A percentile compares a stretch with the other conserved stretches of the same genome.
These are phyloP conservation scores for Diplodus sargus DNA, from an alignment of 2,797 vertebrate species.

Conservation along the genomic window DNA sequence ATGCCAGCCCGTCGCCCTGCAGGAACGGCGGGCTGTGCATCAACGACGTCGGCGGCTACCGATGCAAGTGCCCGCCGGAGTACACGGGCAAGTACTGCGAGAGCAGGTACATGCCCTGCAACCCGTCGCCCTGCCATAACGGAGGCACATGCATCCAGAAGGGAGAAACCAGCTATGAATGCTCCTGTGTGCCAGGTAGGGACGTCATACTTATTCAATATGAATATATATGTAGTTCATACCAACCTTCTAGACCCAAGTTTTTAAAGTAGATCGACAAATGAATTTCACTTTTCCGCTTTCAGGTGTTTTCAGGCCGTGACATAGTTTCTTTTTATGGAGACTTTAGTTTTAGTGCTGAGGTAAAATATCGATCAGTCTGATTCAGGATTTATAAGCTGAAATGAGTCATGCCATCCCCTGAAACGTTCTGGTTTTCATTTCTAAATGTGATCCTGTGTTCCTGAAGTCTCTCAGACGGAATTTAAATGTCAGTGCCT, in stretches of 20 bases:
- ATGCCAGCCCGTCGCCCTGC: slow-evolving; percentile 82
- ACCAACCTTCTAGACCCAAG: not conserved
- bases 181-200: slow-evolving; percentile 93
- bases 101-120: slow-evolving; percentile 93
- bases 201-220: not conserved
- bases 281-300: not conserved
- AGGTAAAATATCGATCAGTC: not conserved
- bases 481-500: slow-evolving; percentile 14
- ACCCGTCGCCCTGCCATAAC: slow-evolving; percentile 87
- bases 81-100: slow-evolving; percentile 92
- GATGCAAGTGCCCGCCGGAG: slow-evolving; percentile 87
- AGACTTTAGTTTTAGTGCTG: not conserved
- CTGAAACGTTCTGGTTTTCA: not conserved
- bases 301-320: not conserved
- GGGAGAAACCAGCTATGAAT: slow-evolving; percentile 90
- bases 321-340: not conserved
- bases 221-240: too few species aligned
- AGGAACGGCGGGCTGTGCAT: slow-evolving; percentile 88
- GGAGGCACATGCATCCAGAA: slow-evolving; percentile 91
- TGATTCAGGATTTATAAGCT: not conserved
- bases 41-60: slow-evolving; percentile 91
- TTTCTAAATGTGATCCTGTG: not conserved
- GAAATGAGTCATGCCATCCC: not conserved
- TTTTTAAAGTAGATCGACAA: not conserved
- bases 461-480: not conserved